Evolutionary conservation across 2,888 invertebrate genomes (phyloP).

Genomic region (Melieria crassipennis): DNA sequence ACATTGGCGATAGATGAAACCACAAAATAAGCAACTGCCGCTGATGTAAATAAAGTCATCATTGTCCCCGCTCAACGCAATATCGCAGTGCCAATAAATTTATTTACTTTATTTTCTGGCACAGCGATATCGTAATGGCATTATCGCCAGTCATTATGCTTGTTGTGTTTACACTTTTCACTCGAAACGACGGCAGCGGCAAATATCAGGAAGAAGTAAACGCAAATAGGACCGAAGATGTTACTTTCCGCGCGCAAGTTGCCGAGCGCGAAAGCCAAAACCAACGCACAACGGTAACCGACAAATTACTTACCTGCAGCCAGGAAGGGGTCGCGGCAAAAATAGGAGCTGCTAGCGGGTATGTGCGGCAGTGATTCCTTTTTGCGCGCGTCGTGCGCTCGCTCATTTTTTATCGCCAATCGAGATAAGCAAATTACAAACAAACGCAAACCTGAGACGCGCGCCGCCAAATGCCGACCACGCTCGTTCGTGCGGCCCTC

Average conservation of each 20-base stretch:
- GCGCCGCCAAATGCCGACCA: background rate
- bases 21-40: no score
- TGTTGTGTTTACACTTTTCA: constrained; percentile 27
- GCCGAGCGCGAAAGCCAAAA: background rate
- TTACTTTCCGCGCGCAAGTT: background rate
- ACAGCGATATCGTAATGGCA: constrained; percentile 24
- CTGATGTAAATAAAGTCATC: constrained; percentile 23
- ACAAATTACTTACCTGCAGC: background rate
- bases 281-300: background rate
- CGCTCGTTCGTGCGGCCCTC: background rate
- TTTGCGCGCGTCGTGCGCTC: background rate
- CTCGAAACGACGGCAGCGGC: background rate
- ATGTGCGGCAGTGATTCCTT: constrained; percentile 3
- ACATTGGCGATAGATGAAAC: no score
- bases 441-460: constrained; percentile 24
- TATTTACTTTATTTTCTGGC: constrained; percentile 28
- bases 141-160: constrained; percentile 30
- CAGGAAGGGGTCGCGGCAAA: background rate
- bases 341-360: no score
- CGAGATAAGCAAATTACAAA: constrained; percentile 33
- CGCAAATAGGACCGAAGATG: background rate
- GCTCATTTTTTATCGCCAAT: constrained; percentile 32
- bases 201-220: constrained; percentile 1
- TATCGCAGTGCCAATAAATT: constrained; percentile 33
- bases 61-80: constrained; percentile 28